A percentile compares a stretch with the other conserved stretches of the same genome.
These are phyloP conservation scores for Blastomussa wellsi DNA, from an alignment of 92 coral and sea anemone species.

Conservation along the genomic window DNA sequence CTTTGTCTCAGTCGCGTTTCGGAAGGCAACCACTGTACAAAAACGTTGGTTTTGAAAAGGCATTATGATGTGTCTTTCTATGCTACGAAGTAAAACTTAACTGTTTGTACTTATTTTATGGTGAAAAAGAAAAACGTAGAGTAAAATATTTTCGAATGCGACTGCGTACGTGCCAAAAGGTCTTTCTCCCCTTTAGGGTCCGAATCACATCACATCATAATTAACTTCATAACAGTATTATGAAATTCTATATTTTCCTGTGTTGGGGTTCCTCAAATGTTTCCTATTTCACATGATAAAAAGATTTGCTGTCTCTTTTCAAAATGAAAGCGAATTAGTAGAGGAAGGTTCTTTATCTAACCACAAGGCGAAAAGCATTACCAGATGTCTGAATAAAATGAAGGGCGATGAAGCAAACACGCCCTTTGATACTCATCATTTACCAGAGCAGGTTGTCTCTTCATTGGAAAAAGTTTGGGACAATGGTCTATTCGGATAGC, in stretches of 20 bases:
- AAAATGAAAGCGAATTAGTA: not conserved
- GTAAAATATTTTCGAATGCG: not conserved
- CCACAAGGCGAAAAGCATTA: not conserved
- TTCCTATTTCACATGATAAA: not conserved
- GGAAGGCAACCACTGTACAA: not conserved
- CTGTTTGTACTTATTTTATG: not conserved
- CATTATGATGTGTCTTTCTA: not conserved
- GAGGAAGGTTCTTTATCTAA: not conserved
- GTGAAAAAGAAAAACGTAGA: not conserved
- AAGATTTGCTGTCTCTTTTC: not conserved
- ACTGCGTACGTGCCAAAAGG: not conserved
- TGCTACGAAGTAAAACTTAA: not conserved
- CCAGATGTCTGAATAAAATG: conserved; percentile 3
- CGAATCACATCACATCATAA: conserved; percentile 1
- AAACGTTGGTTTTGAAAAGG: not conserved
- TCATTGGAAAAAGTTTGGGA: conserved; percentile 2
- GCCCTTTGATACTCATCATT: conserved; percentile 28
- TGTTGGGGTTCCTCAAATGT: not conserved
- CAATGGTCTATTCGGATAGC: conserved; percentile 1
- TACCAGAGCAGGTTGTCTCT: conserved; percentile 27
- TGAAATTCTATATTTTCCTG: conserved; percentile 17
- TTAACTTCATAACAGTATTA: not conserved
- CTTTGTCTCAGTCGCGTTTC: not conserved
- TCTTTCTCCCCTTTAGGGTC: not conserved
- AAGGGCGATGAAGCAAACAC: conserved; percentile 29